These are phyloP conservation scores for Sphaerodactylus townsendi DNA, from an alignment of 2,113 vertebrate genomes.

Conservation along the genomic window DNA sequence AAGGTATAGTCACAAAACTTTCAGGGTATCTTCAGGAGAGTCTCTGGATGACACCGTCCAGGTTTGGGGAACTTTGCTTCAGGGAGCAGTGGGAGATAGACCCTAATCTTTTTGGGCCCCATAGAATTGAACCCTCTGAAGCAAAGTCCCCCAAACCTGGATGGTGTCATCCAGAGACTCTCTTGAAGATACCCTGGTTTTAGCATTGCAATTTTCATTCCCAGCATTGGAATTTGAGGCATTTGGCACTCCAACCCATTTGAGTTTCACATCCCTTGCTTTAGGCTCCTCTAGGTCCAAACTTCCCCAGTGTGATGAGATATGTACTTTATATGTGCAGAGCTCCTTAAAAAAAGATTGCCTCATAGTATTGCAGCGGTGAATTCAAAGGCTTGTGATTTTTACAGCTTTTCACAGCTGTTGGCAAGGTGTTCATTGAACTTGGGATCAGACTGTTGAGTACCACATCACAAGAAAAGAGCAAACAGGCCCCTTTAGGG, in stretches of 20 bases:
- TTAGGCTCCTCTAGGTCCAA: background rate
- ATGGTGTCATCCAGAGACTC: too few species aligned
- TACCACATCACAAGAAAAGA: background rate
- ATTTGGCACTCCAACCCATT: background rate
- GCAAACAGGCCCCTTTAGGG: background rate
- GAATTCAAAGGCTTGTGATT: conserved; percentile 1
- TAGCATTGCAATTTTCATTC: background rate
- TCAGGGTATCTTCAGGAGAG: too few species aligned
- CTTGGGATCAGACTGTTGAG: background rate
- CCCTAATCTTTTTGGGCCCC: too few species aligned
- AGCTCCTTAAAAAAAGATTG: background rate
- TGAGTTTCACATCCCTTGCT: background rate
- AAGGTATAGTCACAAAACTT: too few species aligned
- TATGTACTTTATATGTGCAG: background rate
- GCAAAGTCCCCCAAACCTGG: too few species aligned
- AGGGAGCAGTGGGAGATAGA: too few species aligned
- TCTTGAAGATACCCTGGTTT: too few species aligned
- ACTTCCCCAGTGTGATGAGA: background rate
- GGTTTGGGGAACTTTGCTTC: too few species aligned
- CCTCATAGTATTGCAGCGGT: background rate
- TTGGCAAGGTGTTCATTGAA: background rate
- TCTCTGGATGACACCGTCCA: too few species aligned
- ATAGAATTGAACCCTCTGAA: too few species aligned
- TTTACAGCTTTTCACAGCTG: conserved; percentile 3
- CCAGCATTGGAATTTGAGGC: background rate